Evolutionary conservation across 2,888 invertebrate species (phyloP).

Genomic region (Imbricaverruca yamaguchii): DNA sequence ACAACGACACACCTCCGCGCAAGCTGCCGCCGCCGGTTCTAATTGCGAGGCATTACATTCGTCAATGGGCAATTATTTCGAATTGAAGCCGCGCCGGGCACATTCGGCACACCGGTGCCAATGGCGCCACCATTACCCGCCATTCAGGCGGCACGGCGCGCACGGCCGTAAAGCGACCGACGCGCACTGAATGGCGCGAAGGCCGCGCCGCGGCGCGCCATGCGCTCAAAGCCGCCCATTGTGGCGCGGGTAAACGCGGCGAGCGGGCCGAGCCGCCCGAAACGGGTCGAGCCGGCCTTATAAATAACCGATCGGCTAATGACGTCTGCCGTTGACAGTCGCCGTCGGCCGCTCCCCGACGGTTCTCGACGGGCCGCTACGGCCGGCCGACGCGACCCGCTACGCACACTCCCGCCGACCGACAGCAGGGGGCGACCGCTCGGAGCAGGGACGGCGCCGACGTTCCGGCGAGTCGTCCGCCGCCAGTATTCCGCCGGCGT

Average conservation of each 20-base stretch:
- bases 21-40: not conserved
- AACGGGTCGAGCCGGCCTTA: not conserved
- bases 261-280: too few relatives aligned
- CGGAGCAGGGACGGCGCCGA: not conserved
- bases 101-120: not conserved
- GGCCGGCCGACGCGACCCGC: too few relatives aligned
- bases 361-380: too few relatives aligned
- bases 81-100: not conserved
- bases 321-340: not conserved
- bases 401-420: too few relatives aligned
- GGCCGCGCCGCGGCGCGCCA: not conserved
- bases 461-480: not conserved
- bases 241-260: slow-evolving; percentile 8
- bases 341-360: not conserved
- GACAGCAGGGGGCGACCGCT: not conserved
- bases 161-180: too few relatives aligned
- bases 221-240: not conserved
- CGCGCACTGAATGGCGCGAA: not conserved
- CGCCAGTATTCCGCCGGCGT: too few relatives aligned
- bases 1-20: too few relatives aligned
- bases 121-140: not conserved
- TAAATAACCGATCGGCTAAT: slow-evolving; percentile 8
- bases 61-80: not conserved
- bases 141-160: not conserved
- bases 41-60: not conserved